Base-by-base conservation (phyloP, 2,113 vertebrate species). In the Bubo bubo region DNA sequence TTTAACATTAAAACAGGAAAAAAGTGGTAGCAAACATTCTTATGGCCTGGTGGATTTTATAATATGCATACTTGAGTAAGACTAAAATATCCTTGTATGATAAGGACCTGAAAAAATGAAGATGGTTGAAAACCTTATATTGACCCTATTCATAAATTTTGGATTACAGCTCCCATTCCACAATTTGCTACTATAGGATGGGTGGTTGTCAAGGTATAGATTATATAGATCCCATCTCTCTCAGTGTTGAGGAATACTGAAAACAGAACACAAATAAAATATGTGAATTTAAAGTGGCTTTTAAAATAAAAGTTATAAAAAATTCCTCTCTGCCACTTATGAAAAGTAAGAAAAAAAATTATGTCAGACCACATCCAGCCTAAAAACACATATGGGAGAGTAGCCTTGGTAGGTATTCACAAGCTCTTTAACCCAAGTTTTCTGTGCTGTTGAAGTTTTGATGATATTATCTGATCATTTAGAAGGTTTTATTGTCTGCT, bases 101-200 rank as follows among this genome's bases (percentile, higher is more conserved):
- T 21, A 60, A 77, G 27, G 7, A 64, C 5, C 10, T 81, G 28
- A 64, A 73, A 63, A 80, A 77, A 73, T 6, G 1, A 66, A 81
- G 12, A 32, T 43, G 14, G 26, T 24, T 84, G 17, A 70, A 90
- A 89, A 53, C 3, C 27, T 64, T 56, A 13, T 32, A 28, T 34
- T 67, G 28, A 56, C 5, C 5, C 15, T 66, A 8, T 88, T 49
- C 6, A 35, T 58, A 24, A 30, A 12, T 20, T 76, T 53, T 26
- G 10, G 4, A 52, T 58, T 60, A 60, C 16, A 77, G 30, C 18
- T 77, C 30, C 3, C 27, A 49, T 70, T 77, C 14, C 39, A 30
- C 0, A 0, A 6, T 56, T 77, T 66, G 14, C 9, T 81, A 1
- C 6, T 45, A 6, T 8, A 60, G 18, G 34, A 64, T 10, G 6